Conservation (phyloP, 1,140 invertebrate species). For the Bilobella aurantiaca region DNA sequence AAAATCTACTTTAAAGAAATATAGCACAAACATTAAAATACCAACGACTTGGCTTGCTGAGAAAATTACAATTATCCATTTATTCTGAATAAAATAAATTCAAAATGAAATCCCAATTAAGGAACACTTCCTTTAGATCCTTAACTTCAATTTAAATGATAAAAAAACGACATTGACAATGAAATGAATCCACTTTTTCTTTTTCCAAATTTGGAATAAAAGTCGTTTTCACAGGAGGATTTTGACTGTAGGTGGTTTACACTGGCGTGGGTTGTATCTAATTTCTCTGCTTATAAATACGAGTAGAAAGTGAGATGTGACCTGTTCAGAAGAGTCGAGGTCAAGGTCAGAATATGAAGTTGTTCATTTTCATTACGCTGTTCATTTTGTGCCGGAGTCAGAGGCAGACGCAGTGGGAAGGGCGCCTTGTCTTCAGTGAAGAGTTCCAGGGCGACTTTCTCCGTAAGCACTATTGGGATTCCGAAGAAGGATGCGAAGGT, state of each 20-base stretch:
- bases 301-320: neutral
- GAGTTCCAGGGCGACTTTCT: conserved; percentile 23
- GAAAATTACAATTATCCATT: neutral
- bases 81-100: too few species aligned
- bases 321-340: neutral
- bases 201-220: neutral
- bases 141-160: too few species aligned
- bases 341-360: neutral
- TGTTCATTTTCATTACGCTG: neutral
- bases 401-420: conserved; percentile 16
- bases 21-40: too few species aligned
- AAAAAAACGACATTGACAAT: too few species aligned
- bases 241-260: neutral
- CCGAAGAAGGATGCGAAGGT: conserved; percentile 26
- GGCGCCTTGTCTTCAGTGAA: conserved; percentile 20
- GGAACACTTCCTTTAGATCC: too few species aligned
- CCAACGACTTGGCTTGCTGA: too few species aligned
- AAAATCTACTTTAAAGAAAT: too few species aligned
- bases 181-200: too few species aligned
- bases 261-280: neutral
- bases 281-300: neutral
- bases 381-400: neutral
- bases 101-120: too few species aligned
- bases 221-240: neutral
- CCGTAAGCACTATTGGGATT: conserved; percentile 15